phyloP scores from a whole-genome alignment of 1,140 invertebrate genomes.

The Thaumatotibia leucotreta region DNA sequence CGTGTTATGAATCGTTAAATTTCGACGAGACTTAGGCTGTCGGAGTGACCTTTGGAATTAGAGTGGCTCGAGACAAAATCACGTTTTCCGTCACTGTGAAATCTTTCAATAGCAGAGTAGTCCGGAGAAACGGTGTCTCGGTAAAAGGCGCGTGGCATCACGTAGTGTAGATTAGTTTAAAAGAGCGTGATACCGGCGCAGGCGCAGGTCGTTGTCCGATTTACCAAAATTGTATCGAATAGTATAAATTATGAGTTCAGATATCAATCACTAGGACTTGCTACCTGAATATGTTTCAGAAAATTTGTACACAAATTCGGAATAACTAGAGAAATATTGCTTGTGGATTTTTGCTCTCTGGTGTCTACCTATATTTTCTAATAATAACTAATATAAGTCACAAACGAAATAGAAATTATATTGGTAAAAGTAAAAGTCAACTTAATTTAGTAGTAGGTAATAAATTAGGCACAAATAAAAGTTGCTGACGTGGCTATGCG shows the following conservation, averaged over 20 bases:
- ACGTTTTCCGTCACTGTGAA: conserved; percentile 47
- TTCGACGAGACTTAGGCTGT: conserved; percentile 25
- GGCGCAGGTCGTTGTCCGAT: conserved; percentile 38
- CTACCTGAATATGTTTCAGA: no score
- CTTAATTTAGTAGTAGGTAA: no score
- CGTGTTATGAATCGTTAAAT: neutral
- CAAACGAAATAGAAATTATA: no score
- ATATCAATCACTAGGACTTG: no score
- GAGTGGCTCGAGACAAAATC: conserved; percentile 44
- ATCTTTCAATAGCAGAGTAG: conserved; percentile 41
- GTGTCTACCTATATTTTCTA: no score
- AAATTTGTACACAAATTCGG: no score
- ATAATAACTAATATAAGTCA: no score
- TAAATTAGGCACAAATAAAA: no score
- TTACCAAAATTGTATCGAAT: conserved; percentile 52
- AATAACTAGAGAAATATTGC: no score
- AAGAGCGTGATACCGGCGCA: conserved; percentile 36
- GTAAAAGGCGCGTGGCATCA: conserved; percentile 46
- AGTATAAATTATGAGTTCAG: conserved; percentile 36
- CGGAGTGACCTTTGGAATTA: conserved; percentile 32
- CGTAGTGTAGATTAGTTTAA: conserved; percentile 42
- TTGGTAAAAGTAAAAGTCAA: no score
- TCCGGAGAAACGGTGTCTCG: conserved; percentile 38
- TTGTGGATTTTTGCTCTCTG: no score
- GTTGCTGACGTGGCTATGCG: no score